Conservation (phyloP, 2,113 vertebrate species). For the Dendrocopos noguchii region DNA sequence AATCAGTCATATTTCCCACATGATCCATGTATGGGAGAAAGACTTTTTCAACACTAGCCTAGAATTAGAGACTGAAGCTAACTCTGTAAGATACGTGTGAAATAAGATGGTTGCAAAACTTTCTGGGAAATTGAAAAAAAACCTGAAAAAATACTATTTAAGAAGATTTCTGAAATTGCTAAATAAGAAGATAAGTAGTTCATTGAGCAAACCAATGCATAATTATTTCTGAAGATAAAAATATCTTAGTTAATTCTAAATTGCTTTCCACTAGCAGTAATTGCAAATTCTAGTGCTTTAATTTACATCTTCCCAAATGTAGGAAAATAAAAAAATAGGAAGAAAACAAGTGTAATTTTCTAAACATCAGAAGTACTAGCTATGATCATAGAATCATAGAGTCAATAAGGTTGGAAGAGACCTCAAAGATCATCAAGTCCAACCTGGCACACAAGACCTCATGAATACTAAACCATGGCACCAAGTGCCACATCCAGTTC, state of each 20-base stretch:
- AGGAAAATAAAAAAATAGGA: neutral
- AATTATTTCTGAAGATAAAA: neutral
- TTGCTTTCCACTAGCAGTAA: neutral
- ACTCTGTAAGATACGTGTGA: neutral
- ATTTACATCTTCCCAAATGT: neutral
- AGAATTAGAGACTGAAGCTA: neutral
- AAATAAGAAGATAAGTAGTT: neutral
- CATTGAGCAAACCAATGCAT: neutral
- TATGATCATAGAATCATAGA: neutral
- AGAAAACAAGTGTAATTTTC: neutral
- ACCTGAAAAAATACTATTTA: rapidly evolving
- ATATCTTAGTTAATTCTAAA: neutral
- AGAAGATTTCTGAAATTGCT: rapidly evolving
- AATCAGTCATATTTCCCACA: neutral
- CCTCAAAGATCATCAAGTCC: no score
- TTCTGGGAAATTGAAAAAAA: neutral
- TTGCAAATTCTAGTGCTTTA: neutral
- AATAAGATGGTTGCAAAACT: neutral
- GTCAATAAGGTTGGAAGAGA: no score
- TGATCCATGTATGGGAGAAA: neutral
- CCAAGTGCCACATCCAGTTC: no score
- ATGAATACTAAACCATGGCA: no score
- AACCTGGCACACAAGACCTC: no score
- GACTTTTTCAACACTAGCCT: neutral
- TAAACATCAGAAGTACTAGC: neutral